These are phyloP conservation scores for Drosophila kuntzei DNA, from an alignment of 2,888 invertebrate genomes.

Conservation along the genomic window DNA sequence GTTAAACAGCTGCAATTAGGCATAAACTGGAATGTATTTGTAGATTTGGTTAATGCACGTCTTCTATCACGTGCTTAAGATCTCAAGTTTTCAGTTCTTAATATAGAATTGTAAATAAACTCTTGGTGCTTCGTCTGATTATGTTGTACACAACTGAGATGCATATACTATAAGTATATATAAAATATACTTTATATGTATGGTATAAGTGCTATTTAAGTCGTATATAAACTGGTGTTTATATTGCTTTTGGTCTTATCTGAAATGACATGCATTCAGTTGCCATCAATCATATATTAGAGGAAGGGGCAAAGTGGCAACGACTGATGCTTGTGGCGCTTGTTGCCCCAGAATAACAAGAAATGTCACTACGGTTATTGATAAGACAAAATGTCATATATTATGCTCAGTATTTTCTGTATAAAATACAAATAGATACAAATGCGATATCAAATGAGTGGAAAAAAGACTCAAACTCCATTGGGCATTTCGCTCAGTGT, in stretches of 20 bases:
- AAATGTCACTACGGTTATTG: constrained; percentile 30
- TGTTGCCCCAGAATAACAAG: constrained; percentile 30
- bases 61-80: constrained; percentile 27
- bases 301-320: neutral
- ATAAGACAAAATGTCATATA: constrained; percentile 31
- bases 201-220: constrained; percentile 16
- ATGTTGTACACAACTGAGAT: constrained; percentile 20
- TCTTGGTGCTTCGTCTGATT: constrained; percentile 23
- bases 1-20: neutral
- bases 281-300: constrained; percentile 61
- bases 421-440: constrained; percentile 14
- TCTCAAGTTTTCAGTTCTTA: constrained; percentile 27
- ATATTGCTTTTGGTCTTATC: constrained; percentile 52
- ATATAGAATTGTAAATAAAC: constrained; percentile 41
- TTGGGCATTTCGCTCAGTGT: constrained; percentile 47
- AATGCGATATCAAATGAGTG: constrained; percentile 4
- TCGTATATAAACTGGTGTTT: constrained; percentile 27
- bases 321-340: constrained; percentile 28
- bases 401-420: constrained; percentile 9
- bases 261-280: constrained; percentile 54
- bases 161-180: constrained; percentile 1
- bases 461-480: neutral
- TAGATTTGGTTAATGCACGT: constrained; percentile 1
- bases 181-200: constrained; percentile 9
- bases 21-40: neutral